phyloP scores from a whole-genome alignment of 2,888 invertebrate species.

The Pilophorus perplexus region DNA sequence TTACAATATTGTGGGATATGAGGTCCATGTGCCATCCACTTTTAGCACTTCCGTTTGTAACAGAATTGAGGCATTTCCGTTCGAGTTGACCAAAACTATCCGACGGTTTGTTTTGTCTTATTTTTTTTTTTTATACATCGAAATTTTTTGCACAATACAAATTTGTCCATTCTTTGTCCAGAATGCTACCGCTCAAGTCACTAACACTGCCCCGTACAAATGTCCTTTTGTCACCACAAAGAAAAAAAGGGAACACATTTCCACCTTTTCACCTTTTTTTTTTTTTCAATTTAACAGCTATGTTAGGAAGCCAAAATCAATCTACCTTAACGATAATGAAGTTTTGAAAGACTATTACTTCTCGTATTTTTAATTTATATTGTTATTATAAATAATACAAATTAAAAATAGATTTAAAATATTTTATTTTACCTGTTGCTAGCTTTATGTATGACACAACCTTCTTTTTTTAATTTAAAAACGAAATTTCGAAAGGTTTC shows the following conservation, averaged over 20 bases:
- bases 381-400: slow-evolving; percentile 37
- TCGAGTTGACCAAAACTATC: no score
- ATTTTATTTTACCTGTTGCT: slow-evolving; percentile 20
- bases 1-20: slow-evolving; percentile 34
- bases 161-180: no score
- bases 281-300: slow-evolving; percentile 16
- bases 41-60: no score
- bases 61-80: no score
- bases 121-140: no score
- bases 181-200: no score
- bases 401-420: slow-evolving; percentile 39
- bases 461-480: slow-evolving; percentile 21
- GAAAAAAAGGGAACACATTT: slow-evolving; percentile 7
- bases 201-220: no score
- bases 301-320: slow-evolving; percentile 45
- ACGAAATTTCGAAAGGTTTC: slow-evolving; percentile 10
- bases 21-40: slow-evolving; percentile 28
- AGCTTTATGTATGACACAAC: slow-evolving; percentile 26
- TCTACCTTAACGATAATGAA: slow-evolving; percentile 43
- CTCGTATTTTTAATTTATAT: slow-evolving; percentile 41
- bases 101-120: no score
- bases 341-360: slow-evolving; percentile 45
- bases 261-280: no score
- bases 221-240: slow-evolving; percentile 25
- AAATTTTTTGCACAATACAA: no score